A percentile compares a stretch with the other conserved stretches of the same genome.
Conservation (phyloP, 2,113 vertebrate species). For the Morone chrysops region DNA sequence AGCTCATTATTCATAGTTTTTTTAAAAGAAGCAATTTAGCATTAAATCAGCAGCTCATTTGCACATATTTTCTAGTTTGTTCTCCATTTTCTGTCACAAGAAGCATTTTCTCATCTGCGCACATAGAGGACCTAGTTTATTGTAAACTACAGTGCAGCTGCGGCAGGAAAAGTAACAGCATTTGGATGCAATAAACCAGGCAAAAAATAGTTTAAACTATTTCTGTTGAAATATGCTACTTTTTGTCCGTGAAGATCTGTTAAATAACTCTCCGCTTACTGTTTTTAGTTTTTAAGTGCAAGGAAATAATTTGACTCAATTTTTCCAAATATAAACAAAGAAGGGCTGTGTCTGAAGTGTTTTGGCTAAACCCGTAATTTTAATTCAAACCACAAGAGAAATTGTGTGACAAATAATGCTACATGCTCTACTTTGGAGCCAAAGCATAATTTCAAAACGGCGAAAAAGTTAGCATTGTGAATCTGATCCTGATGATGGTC, state of each 20-base stretch:
- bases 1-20: too few species aligned
- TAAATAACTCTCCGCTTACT: not conserved
- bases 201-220: not conserved
- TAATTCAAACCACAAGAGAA: slow-evolving; percentile 35
- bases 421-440: not conserved
- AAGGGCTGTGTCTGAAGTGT: not conserved
- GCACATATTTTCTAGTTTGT: not conserved
- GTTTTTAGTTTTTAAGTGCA: not conserved
- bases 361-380: slow-evolving; percentile 33
- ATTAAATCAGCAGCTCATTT: too few species aligned
- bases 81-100: not conserved
- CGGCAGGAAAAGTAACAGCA: not conserved
- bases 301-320: slow-evolving; percentile 16
- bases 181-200: not conserved
- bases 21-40: too few species aligned
- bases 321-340: slow-evolving; percentile 24
- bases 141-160: not conserved
- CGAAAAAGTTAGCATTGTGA: slow-evolving; percentile 27
- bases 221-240: not conserved
- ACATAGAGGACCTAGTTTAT: not conserved
- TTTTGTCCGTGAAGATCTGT: not conserved
- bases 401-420: slow-evolving; percentile 23
- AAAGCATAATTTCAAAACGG: slow-evolving; percentile 17
- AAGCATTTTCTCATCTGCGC: not conserved
- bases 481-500: slow-evolving; percentile 40